These are phyloP conservation scores for Didymodactylos carnosus DNA, from an alignment of 2,888 invertebrate genomes.

Conservation along the genomic window DNA sequence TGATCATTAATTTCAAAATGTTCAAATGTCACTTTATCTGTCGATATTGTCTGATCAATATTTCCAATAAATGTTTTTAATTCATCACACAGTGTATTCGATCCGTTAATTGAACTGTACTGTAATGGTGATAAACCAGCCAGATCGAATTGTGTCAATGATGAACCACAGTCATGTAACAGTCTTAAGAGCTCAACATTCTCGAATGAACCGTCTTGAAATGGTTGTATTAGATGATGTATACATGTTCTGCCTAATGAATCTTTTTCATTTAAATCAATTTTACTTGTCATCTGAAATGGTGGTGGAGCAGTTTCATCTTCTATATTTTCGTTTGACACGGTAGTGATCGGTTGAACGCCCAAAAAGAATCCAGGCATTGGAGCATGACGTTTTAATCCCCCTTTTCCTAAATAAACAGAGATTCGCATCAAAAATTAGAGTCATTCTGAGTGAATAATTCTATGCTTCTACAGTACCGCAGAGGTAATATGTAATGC, in stretches of 20 bases:
- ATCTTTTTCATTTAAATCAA: constrained; percentile 1
- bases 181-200: neutral
- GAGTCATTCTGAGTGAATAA: no score
- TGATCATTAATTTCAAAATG: constrained; percentile 1
- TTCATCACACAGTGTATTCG: neutral
- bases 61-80: neutral
- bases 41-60: neutral
- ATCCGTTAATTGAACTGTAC: neutral
- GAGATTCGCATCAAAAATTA: no score
- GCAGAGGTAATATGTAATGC: no score
- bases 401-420: no score
- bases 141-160: neutral
- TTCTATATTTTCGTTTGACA: no score
- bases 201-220: neutral
- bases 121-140: constrained; percentile 6
- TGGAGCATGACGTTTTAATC: no score
- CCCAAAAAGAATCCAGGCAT: no score
- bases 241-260: neutral
- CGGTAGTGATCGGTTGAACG: neutral
- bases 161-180: neutral
- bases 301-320: neutral
- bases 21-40: neutral
- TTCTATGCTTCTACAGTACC: no score
- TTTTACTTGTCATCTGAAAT: neutral
- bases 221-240: constrained; percentile 6